phyloP scores from a whole-genome alignment of 1,140 invertebrate genomes.

The Drosophila nannoptera region DNA sequence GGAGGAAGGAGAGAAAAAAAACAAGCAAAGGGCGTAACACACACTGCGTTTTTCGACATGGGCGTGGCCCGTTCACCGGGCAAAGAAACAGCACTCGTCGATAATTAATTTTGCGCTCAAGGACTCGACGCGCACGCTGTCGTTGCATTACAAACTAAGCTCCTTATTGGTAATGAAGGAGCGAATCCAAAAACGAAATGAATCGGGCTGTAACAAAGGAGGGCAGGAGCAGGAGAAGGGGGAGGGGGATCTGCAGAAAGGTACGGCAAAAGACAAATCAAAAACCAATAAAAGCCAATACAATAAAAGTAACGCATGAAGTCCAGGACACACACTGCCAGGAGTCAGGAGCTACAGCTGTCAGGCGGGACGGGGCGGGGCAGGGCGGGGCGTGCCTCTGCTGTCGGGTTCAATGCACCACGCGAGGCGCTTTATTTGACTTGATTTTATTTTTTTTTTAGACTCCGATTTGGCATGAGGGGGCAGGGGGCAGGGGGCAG shows the following conservation, averaged over 20 bases:
- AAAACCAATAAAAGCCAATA: constrained; percentile 73
- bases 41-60: constrained; percentile 22
- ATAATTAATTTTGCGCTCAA: constrained; percentile 68
- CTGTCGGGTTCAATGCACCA: constrained; percentile 55
- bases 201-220: not conserved
- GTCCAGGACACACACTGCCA: constrained; percentile 13
- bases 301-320: constrained; percentile 38
- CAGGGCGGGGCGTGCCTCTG: not conserved
- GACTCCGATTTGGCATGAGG: constrained; percentile 65
- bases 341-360: not conserved
- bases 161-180: constrained; percentile 64
- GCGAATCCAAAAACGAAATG: constrained; percentile 20
- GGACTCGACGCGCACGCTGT: constrained; percentile 32
- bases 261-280: constrained; percentile 58
- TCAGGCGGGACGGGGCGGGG: not conserved
- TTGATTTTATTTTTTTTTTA: constrained; percentile 59
- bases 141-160: constrained; percentile 65
- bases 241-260: no score
- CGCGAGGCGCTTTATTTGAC: constrained; percentile 41
- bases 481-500: not conserved
- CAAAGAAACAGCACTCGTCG: constrained; percentile 27
- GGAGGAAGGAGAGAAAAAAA: no score
- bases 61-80: no score
- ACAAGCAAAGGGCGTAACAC: constrained; percentile 68
- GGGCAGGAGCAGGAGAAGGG: no score